These are phyloP conservation scores for Chymomyza procnemis DNA, from an alignment of 2,888 invertebrate species.

Conservation along the genomic window DNA sequence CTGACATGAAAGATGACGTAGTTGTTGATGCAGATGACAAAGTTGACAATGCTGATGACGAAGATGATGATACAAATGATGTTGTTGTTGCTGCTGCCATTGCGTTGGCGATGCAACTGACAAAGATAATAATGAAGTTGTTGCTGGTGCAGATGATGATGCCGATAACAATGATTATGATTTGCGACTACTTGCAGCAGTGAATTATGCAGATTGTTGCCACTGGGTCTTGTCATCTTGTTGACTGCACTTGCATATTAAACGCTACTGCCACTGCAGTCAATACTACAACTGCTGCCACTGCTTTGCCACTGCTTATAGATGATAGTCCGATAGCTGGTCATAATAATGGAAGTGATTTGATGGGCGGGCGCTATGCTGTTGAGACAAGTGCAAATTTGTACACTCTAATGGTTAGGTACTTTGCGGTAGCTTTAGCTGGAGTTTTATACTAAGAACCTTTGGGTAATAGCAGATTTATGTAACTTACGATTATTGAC, in stretches of 20 bases:
- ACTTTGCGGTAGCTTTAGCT: background rate
- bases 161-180: background rate
- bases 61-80: background rate
- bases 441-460: background rate
- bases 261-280: background rate
- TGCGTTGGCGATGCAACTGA: no score
- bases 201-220: slow-evolving; percentile 2
- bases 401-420: background rate
- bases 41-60: background rate
- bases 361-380: background rate
- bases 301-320: background rate
- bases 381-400: background rate
- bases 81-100: no score
- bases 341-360: background rate
- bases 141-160: background rate
- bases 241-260: slow-evolving; percentile 2
- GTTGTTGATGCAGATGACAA: background rate
- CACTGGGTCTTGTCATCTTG: background rate
- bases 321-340: background rate
- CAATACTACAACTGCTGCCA: background rate
- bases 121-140: slow-evolving; percentile 11
- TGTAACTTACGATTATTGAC: background rate
- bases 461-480: background rate
- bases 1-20: no score
- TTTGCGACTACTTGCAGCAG: background rate